Percentiles rank a stretch among this genome's conserved stretches.
Evolutionary conservation across 2,113 vertebrate genomes (phyloP).

Genomic region (Mormyrus iriodes): DNA sequence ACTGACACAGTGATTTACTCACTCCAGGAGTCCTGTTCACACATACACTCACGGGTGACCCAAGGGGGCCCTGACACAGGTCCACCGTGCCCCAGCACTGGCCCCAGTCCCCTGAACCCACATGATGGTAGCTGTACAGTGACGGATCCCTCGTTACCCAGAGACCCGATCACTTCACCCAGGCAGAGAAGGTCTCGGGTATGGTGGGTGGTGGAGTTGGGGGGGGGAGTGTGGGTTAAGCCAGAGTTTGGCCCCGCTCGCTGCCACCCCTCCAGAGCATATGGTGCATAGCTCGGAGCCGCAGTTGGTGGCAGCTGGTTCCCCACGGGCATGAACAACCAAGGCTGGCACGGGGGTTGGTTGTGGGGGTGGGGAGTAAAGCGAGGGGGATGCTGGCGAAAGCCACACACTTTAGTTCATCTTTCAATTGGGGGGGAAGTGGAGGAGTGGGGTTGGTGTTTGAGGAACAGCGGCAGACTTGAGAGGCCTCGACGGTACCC

Average conservation of each 20-base stretch:
- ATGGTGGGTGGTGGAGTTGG: neutral
- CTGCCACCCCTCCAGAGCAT: neutral
- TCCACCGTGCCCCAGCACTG: neutral
- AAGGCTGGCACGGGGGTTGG: neutral
- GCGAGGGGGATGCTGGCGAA: neutral
- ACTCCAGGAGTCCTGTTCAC: neutral
- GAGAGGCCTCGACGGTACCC: neutral
- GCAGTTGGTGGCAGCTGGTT: constrained; percentile 15
- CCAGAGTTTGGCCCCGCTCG: neutral
- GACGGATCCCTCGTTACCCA: neutral
- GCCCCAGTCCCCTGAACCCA: neutral
- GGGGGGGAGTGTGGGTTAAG: neutral
- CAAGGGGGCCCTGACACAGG: neutral
- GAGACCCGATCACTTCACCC: neutral
- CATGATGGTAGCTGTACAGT: neutral
- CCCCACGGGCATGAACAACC: neutral
- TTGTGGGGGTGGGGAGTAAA: neutral
- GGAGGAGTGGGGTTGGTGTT: neutral
- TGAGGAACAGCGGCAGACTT: neutral
- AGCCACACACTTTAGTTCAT: neutral
- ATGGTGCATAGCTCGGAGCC: neutral
- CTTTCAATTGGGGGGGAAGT: neutral
- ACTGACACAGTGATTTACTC: neutral
- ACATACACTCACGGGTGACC: too few species aligned
- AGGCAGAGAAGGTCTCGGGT: neutral